Percentiles rank a stretch among this genome's conserved stretches.
Conservation (phyloP, 2,797 vertebrate genomes). For the Acanthurus lineatus region DNA sequence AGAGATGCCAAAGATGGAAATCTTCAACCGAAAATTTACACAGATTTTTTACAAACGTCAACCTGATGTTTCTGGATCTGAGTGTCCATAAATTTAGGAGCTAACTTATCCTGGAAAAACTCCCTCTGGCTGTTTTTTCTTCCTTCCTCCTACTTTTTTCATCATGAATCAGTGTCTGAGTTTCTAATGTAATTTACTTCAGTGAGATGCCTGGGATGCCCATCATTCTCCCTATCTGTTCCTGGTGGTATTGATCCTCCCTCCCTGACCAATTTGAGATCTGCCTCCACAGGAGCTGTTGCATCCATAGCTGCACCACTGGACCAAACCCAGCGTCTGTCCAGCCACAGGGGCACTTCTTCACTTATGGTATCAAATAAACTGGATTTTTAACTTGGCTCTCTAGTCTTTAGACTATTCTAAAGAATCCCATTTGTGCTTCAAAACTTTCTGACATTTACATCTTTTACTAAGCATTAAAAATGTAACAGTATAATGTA, state of each 20-base stretch:
- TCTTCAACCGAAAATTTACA: not conserved
- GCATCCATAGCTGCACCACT: constrained; percentile 75
- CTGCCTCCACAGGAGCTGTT: constrained; percentile 71
- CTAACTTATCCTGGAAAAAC: constrained; percentile 50
- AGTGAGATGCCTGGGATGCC: constrained; percentile 73
- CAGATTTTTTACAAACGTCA: constrained; percentile 27
- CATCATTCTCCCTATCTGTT: constrained; percentile 78
- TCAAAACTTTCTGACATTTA: not conserved
- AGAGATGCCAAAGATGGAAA: not conserved
- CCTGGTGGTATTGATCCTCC: constrained; percentile 74
- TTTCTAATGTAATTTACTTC: constrained; percentile 80
- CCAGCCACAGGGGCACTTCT: constrained; percentile 57
- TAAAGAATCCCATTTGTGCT: not conserved
- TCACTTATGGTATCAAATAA: constrained; percentile 44
- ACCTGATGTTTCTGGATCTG: constrained; percentile 25
- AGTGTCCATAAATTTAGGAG: constrained; percentile 49
- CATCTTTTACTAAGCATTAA: not conserved
- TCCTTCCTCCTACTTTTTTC: constrained; percentile 34
- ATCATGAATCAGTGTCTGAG: constrained; percentile 75
- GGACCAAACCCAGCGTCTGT: constrained; percentile 62
- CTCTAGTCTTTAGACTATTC: constrained; percentile 3
- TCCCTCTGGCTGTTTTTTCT: constrained; percentile 52
- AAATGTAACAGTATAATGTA: not conserved
- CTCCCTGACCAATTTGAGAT: constrained; percentile 75
- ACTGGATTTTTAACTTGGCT: constrained; percentile 31